These are phyloP conservation scores for Pegoplata infirma DNA, from an alignment of 2,888 invertebrate species.

Conservation along the genomic window DNA sequence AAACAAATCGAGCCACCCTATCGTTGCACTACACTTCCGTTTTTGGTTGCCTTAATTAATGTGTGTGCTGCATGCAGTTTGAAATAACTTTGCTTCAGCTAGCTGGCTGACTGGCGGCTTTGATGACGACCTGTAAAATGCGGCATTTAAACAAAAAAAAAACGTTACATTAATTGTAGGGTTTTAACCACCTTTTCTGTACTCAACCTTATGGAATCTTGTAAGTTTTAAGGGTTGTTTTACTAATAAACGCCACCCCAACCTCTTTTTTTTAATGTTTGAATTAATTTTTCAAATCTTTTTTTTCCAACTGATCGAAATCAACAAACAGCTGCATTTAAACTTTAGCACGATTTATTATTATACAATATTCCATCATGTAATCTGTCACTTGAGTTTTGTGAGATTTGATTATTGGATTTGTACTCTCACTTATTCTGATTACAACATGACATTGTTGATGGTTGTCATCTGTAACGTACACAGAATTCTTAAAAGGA, in stretches of 20 bases:
- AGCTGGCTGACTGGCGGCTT: not conserved
- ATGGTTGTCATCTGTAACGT: not conserved
- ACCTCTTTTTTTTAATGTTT: slow-evolving; percentile 2
- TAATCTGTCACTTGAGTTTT: slow-evolving; percentile 45
- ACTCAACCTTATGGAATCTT: not conserved
- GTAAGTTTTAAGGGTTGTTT: slow-evolving; percentile 45
- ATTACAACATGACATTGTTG: not conserved
- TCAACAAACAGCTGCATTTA: slow-evolving; percentile 39
- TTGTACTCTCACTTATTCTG: not conserved
- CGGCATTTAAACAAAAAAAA: slow-evolving; percentile 13
- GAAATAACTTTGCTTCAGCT: slow-evolving; percentile 1
- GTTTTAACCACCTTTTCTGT: slow-evolving; percentile 35
- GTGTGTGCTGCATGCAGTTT: slow-evolving; percentile 1
- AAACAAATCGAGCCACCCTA: no score
- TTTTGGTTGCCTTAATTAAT: slow-evolving; percentile 30
- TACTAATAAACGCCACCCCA: slow-evolving; percentile 27
- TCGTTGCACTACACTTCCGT: slow-evolving; percentile 29
- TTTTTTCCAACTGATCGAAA: slow-evolving; percentile 9
- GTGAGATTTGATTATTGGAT: slow-evolving; percentile 45
- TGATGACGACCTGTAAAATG: slow-evolving; percentile 36
- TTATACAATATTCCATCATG: slow-evolving; percentile 24
- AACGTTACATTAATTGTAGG: slow-evolving; percentile 38
- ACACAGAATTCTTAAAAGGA: no score
- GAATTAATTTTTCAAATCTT: no score
- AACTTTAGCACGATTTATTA: slow-evolving; percentile 29